Percentiles rank a stretch among this genome's conserved stretches.
phyloP scores from a whole-genome alignment of 2,113 vertebrate genomes.

The Calidris pygmaea region DNA sequence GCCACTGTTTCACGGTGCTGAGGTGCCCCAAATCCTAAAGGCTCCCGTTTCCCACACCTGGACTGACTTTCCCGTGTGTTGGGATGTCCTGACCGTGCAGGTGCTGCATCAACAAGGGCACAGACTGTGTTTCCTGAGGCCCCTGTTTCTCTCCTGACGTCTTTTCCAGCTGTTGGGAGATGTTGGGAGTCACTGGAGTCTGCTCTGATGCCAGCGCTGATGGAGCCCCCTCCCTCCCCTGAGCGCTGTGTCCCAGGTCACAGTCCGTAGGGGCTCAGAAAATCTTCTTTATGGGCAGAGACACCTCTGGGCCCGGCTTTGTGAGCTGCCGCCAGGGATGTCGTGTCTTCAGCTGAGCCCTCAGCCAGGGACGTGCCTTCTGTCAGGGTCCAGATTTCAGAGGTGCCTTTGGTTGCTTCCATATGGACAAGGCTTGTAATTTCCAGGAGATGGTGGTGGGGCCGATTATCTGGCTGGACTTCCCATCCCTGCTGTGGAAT shows the following conservation, averaged over 20 bases:
- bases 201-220: not conserved
- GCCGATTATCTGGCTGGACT: not conserved
- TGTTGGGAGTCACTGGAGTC: not conserved
- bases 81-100: not conserved
- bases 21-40: accelerated
- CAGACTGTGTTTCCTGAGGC: not conserved
- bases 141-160: not conserved
- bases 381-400: not conserved
- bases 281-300: not conserved
- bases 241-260: not conserved
- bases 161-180: not conserved
- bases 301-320: not conserved
- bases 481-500: not conserved
- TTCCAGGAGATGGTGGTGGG: not conserved
- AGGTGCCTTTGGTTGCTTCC: not conserved
- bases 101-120: not conserved
- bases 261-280: not conserved
- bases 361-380: not conserved
- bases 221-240: not conserved
- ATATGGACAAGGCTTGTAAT: not conserved
- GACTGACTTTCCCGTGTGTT: not conserved
- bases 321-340: not conserved
- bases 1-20: no score
- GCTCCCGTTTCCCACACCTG: not conserved
- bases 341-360: not conserved